These are phyloP conservation scores for Muscicapa adusta DNA, from an alignment of 2,113 vertebrate genomes.

Conservation along the genomic window DNA sequence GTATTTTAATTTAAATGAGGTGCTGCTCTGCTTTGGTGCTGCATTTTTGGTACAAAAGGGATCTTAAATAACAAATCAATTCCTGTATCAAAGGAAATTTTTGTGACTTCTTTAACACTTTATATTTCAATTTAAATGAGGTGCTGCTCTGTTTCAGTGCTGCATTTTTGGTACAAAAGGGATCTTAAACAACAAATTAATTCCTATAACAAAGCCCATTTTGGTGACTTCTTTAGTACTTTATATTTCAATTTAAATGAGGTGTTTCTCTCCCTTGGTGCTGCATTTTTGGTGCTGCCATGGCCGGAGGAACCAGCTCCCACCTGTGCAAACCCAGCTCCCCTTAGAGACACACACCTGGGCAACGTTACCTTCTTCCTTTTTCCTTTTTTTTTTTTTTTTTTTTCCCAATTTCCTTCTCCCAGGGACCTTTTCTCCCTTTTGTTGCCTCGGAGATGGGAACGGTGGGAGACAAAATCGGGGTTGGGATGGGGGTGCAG, in stretches of 20 bases:
- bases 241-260: not conserved
- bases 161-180: no score
- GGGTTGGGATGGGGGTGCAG: no score
- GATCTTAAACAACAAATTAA: not conserved
- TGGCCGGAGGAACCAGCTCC: not conserved
- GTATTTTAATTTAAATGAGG: no score
- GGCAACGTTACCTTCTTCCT: rapidly evolving
- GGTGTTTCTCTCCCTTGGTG: not conserved
- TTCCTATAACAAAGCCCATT: not conserved
- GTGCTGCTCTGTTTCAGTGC: no score
- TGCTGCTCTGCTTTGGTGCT: no score
- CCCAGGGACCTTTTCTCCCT: not conserved
- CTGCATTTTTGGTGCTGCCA: not conserved
- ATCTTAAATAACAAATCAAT: no score
- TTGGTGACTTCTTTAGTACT: not conserved
- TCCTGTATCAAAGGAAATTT: no score
- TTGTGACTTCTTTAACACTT: no score
- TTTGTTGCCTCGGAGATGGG: not conserved
- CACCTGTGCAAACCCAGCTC: not conserved
- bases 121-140: no score
- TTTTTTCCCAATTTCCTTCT: not conserved
- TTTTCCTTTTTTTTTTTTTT: not conserved
- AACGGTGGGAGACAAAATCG: no score
- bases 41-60: no score
- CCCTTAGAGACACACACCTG: not conserved